Conservation (phyloP, 2,888 invertebrate genomes). For the Pomacea canaliculata region DNA sequence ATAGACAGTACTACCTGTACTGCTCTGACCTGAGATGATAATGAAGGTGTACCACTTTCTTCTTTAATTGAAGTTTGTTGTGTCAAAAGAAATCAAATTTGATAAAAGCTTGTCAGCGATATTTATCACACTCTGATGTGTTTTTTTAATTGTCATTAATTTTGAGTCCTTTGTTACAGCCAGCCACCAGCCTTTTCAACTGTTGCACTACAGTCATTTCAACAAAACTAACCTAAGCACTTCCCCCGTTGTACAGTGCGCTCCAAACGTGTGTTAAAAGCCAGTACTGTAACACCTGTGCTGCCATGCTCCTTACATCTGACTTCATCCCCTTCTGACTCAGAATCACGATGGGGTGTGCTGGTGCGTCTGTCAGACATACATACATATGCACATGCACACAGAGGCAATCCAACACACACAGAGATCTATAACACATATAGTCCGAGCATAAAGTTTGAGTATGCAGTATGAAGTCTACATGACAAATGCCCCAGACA, state of each 20-base stretch:
- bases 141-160: too few relatives aligned
- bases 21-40: conserved; percentile 78
- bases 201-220: too few relatives aligned
- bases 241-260: conserved; percentile 81
- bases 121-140: too few relatives aligned
- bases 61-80: background rate
- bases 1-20: conserved; percentile 81
- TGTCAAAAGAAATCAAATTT: too few relatives aligned
- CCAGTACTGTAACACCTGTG: conserved; percentile 46
- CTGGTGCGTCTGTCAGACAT: conserved; percentile 48
- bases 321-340: conserved; percentile 35
- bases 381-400: conserved; percentile 5
- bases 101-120: too few relatives aligned
- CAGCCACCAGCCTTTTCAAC: too few relatives aligned
- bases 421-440: background rate
- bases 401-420: background rate
- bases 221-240: conserved; percentile 76
- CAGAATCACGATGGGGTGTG: conserved; percentile 43
- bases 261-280: conserved; percentile 66
- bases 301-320: conserved; percentile 46
- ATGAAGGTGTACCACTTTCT: background rate
- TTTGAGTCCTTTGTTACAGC: conserved; percentile 69
- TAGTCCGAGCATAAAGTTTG: too few relatives aligned
- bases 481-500: too few relatives aligned
- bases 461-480: too few relatives aligned